A percentile compares a stretch with the other conserved stretches of the same genome.
These are phyloP conservation scores for Acanthoscelides obtectus DNA, from an alignment of 2,888 invertebrate species.

Conservation along the genomic window DNA sequence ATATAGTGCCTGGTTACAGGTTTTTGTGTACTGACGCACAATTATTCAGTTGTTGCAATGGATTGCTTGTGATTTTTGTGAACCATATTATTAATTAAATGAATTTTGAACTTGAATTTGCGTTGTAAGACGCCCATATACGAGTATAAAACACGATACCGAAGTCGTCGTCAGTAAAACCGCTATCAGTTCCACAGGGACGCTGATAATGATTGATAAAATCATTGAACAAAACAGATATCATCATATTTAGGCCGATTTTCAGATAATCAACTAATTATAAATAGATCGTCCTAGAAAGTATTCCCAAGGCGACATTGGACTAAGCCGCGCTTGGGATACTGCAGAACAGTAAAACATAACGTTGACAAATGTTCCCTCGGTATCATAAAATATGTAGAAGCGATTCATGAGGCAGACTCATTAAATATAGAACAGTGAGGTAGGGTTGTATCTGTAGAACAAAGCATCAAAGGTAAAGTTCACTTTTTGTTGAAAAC, in stretches of 20 bases:
- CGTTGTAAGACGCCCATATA: too few relatives aligned
- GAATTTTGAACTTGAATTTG: too few relatives aligned
- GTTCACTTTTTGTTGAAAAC: neutral
- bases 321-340: neutral
- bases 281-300: neutral
- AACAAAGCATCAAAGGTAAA: neutral
- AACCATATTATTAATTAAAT: too few relatives aligned
- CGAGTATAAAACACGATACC: too few relatives aligned
- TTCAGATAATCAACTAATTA: neutral
- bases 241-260: neutral
- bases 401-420: neutral
- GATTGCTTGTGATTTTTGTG: too few relatives aligned
- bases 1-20: too few relatives aligned
- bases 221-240: neutral
- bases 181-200: too few relatives aligned
- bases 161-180: too few relatives aligned
- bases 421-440: neutral
- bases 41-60: too few relatives aligned
- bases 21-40: too few relatives aligned
- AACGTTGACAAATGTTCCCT: neutral
- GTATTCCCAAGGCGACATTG: neutral
- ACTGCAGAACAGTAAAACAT: neutral
- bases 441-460: neutral
- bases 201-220: neutral
- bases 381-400: neutral